A percentile compares a stretch with the other conserved stretches of the same genome.
phyloP scores from a whole-genome alignment of 2,888 invertebrate genomes.

The Pyrocoelia pectoralis region DNA sequence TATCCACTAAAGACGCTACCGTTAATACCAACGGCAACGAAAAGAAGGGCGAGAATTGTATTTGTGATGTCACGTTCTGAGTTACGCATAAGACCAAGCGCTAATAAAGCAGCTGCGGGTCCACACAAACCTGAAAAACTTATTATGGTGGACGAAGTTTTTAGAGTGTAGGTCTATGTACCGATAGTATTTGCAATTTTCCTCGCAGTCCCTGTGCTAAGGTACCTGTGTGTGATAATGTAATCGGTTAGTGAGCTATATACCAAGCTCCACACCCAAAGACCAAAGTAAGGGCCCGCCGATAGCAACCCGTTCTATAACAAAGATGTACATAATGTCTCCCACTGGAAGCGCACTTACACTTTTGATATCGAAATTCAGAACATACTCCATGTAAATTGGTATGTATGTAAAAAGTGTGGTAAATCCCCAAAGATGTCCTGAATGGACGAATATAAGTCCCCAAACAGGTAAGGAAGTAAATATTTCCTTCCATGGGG shows the following conservation, averaged over 20 bases:
- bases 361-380: constrained; percentile 74
- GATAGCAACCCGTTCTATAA: constrained; percentile 72
- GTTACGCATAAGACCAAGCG: constrained; percentile 65
- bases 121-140: constrained; percentile 68
- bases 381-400: constrained; percentile 77
- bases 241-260: constrained; percentile 73
- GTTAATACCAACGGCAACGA: constrained; percentile 78
- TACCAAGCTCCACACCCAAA: constrained; percentile 75
- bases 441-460: constrained; percentile 73
- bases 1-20: constrained; percentile 79
- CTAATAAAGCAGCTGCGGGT: constrained; percentile 73
- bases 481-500: constrained; percentile 79
- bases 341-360: constrained; percentile 62
- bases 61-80: constrained; percentile 66
- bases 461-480: constrained; percentile 82
- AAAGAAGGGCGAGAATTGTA: constrained; percentile 69
- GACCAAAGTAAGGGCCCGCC: constrained; percentile 75
- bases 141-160: background rate
- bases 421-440: constrained; percentile 85
- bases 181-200: constrained; percentile 75
- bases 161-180: no score
- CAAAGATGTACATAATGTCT: no score
- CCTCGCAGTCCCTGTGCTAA: constrained; percentile 65
- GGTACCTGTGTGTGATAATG: constrained; percentile 63
- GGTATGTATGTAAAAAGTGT: constrained; percentile 84